A percentile compares a stretch with the other conserved stretches of the same genome.
Conservation (phyloP, 2,113 vertebrate species). For the Xenopus tropicalis region UCB_Xtro_10.0 CM004447.2:76973001-76973500, state of each 20-base stretch:
- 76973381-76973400: no score
- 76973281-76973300: slow-evolving; percentile 50
- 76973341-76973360: no score
- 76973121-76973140: slow-evolving; percentile 95
- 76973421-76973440: no score
- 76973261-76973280: slow-evolving; percentile 93
- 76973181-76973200: slow-evolving; percentile 90
- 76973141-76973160: slow-evolving; percentile 85
- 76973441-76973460: no score
- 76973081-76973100: slow-evolving; percentile 88
- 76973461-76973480: no score
- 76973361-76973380: no score
- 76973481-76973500: no score
- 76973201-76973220: slow-evolving; percentile 93
- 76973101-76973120: slow-evolving; percentile 95
- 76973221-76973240: slow-evolving; percentile 95
- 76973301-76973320: no score
- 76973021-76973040: no score
- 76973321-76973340: no score
- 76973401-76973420: no score
- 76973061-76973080: slow-evolving; percentile 74
- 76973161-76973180: slow-evolving; percentile 82
- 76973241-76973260: slow-evolving; percentile 91
- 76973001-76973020: no score
- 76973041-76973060: background rate